Base-by-base conservation (phyloP, 2,888 invertebrate genomes). In the Penaeus monodon region DNA sequence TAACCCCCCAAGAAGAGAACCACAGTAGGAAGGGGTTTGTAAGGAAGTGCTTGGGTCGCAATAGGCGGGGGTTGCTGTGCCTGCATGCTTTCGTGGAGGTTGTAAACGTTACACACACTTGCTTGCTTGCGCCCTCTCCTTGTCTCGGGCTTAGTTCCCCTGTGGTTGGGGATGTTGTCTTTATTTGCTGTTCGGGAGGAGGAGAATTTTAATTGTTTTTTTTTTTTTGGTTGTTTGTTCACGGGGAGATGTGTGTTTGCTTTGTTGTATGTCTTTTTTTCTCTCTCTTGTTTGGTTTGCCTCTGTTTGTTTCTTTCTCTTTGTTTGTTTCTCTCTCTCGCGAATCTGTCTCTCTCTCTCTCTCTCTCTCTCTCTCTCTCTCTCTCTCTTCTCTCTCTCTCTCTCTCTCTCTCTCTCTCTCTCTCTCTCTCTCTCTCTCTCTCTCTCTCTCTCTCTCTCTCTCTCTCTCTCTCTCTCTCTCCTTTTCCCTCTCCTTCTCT, bases 381-480 rank as follows among this genome's bases (percentile, higher is more conserved):
- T 38, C 73, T 10, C 6, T 20, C 12, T 24, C 38, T 1, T 2
- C 29, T 33, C 2, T 1, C 6, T 2, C 29, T 14, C 8, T 7
- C 1, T 12, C 29, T 2, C 8, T 1, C 22, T 27, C 27, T 29
- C 20, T 33, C 38, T 38, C 29, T 38, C 74, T 20, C 17, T 74
- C 17, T 74, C 29, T 44, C 74, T 38, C 33, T 74, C 38, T 74
- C 38, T 38, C 74, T 33, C 73, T 73, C 73, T 33, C 73, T 73
- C 70, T 27, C 70, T 44, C 38, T n/a, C 73, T 73, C 33, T 38
- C 20, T 74, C 38, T 74, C 38, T 33, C 73, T 33, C 33, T 73
- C 73, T 33, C 33, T 73, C 73, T 73, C 73, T 73, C 73, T 44
- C 49, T n/a, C 57, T 27, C 49, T 29, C 63, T 14, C 63, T 57